Percentiles rank a stretch among this genome's conserved stretches.
Conservation (phyloP, 1,140 invertebrate genomes). For the Drosophila serrata region DNA sequence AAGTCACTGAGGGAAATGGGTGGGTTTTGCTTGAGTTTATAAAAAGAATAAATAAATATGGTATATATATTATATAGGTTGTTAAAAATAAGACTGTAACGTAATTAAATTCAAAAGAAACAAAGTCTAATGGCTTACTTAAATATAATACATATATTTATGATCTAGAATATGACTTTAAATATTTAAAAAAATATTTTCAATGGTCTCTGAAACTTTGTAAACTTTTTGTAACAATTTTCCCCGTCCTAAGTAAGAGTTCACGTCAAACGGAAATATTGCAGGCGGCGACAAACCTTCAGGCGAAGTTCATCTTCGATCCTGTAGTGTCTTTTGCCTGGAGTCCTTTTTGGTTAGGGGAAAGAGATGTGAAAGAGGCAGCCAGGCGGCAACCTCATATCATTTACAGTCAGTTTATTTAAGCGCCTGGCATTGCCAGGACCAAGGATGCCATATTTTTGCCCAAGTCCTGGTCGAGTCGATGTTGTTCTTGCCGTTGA, state of each 20-base stretch:
- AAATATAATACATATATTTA: background rate
- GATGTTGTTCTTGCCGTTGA: constrained; percentile 31
- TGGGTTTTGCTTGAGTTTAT: no score
- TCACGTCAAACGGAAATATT: constrained; percentile 5
- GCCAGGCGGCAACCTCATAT: constrained; percentile 52
- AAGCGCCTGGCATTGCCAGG: constrained; percentile 51
- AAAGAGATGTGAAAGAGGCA: no score
- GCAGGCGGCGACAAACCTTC: constrained; percentile 4
- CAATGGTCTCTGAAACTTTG: no score
- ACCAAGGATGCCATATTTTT: constrained; percentile 52
- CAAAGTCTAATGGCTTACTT: background rate
- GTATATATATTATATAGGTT: no score
- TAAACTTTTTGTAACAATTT: background rate
- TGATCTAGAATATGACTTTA: background rate
- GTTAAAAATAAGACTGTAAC: no score
- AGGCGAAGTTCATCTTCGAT: constrained; percentile 13
- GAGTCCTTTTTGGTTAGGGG: no score
- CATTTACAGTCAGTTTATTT: constrained; percentile 73
- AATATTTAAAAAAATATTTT: background rate
- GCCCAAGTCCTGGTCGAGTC: constrained; percentile 10
- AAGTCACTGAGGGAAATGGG: constrained; percentile 5
- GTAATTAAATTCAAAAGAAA: background rate
- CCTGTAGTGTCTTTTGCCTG: background rate
- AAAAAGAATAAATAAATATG: no score
- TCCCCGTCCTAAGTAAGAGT: background rate